Conservation (phyloP, 2,797 vertebrate species). For the Pogoniulus pusillus region DNA sequence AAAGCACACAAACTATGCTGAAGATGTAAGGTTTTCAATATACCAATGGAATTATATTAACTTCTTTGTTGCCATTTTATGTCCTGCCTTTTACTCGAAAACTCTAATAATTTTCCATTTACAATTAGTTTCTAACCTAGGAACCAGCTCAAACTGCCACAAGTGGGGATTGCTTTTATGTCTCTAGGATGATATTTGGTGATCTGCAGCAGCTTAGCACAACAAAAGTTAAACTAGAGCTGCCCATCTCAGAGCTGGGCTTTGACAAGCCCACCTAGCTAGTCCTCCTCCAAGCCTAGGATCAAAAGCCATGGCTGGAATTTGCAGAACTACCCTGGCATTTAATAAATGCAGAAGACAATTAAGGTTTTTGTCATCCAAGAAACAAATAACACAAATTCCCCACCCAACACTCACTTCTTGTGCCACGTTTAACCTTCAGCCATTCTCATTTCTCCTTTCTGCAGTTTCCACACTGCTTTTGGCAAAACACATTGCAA, state of each 20-base stretch:
- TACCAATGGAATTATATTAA: too few species aligned
- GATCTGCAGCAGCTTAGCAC: background rate
- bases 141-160: too few species aligned
- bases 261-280: background rate
- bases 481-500: background rate
- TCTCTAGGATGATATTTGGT: background rate
- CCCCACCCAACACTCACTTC: background rate
- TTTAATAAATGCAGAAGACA: background rate
- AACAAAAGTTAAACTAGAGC: background rate
- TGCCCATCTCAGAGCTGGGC: background rate
- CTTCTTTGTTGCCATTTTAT: too few species aligned
- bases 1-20: too few species aligned
- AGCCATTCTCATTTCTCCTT: background rate
- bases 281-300: background rate
- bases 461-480: background rate
- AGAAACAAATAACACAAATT: background rate
- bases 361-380: background rate
- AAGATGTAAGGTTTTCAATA: too few species aligned
- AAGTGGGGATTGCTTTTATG: background rate
- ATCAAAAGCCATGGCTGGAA: background rate
- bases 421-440: background rate
- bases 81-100: too few species aligned
- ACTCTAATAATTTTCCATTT: too few species aligned
- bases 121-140: too few species aligned
- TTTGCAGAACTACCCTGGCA: background rate